Base-by-base conservation (phyloP, 1,140 invertebrate genomes). In the Camponotus floridanus region DNA sequence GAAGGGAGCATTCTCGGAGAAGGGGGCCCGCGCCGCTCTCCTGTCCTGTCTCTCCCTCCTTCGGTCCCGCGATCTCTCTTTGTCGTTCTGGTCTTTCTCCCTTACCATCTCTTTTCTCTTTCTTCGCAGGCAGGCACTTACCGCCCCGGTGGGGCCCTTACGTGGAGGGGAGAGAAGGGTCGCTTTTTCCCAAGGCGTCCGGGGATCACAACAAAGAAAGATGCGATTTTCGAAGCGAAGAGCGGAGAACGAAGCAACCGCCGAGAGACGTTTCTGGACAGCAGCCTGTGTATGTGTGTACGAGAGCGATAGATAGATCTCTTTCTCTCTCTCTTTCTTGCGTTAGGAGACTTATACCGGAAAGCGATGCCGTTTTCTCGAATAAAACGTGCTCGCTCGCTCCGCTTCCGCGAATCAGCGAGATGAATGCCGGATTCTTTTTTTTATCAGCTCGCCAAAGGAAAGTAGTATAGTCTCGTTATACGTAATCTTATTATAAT, bases 171-270 rank as follows among this genome's bases (percentile, higher is more conserved):
- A 57, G 65, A 80, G 78, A 80, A 80, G 78, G 78, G 78, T 45
- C 51, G 65, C 78, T 80, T 80, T 80, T 80, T 80, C 78, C 64
- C 78, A 80, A 80, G 78, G 78, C 64, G 65, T 80, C 61, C 78
- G 64, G 78, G 64, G 64, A 80, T 80, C 78, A 70, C 78, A 80
- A 80, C 78, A 80, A 80, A 80, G 78, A 80, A 80, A 70, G 78
- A 80, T 80, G 64, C 78, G 78, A 80, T 80, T 80, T 80, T 68
- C 78, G 76, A 68, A 68, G 76, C 62, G 48, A 80, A 33, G 48
- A 70, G 48, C 36, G 48, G 48, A 55, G n/a, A 80, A 45, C 76
- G 59, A 65, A 78, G 57, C 73, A 21, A 61, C 73, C 55, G 57
- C 73, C 6, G 21, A 61, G 76, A 80, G 78, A 80, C 48, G 64